Evolutionary conservation across 2,888 invertebrate species (phyloP).

Genomic region (Polia nebulosa): DNA sequence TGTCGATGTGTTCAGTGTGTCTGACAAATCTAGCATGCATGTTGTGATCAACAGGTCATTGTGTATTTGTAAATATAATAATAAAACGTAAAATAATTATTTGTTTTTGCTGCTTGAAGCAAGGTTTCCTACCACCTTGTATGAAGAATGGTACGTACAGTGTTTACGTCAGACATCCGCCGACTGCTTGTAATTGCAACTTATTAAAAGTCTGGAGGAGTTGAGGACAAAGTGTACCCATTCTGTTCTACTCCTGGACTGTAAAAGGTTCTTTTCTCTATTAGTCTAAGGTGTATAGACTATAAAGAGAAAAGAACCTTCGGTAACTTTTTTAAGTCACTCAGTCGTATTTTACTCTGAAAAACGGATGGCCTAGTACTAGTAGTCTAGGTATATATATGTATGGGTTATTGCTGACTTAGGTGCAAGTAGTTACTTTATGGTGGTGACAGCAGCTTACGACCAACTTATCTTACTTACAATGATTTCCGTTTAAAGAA

Average conservation of each 20-base stretch:
- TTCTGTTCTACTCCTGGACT: too few species aligned
- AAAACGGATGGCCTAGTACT: neutral
- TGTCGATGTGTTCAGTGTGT: neutral
- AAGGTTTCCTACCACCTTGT: constrained; percentile 4
- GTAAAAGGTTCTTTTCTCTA: too few species aligned
- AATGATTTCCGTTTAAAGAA: neutral
- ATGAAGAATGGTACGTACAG: neutral
- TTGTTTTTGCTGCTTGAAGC: neutral
- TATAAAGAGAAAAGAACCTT: too few species aligned
- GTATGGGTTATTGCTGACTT: neutral
- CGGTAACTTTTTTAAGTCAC: neutral
- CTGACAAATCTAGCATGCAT: neutral
- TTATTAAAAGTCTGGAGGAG: neutral
- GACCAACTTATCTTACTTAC: constrained; percentile 20
- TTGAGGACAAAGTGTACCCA: neutral
- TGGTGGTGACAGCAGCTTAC: neutral
- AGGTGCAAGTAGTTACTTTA: neutral
- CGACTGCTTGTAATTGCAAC: neutral
- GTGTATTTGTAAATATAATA: neutral
- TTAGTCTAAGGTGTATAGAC: too few species aligned
- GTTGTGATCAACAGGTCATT: neutral
- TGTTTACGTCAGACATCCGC: constrained; percentile 13
- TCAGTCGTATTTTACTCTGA: neutral
- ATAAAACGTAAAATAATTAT: neutral
- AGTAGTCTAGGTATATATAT: neutral